phyloP scores from a whole-genome alignment of 2,113 vertebrate genomes.

The Scartelaos histophorus region DNA sequence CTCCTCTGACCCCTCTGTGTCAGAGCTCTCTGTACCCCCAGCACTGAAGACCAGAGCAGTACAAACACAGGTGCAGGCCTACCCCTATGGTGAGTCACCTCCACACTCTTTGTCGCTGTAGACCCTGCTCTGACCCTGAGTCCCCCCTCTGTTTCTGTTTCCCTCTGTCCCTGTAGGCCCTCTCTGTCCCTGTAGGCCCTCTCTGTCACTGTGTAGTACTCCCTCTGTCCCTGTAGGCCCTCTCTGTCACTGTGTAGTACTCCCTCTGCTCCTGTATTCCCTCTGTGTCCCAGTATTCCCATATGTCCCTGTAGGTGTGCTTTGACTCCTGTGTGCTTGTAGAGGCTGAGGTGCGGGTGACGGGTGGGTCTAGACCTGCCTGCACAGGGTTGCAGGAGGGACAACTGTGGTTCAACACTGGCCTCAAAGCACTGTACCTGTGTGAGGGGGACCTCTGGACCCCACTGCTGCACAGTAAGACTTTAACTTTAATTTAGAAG shows the following conservation, averaged over 20 bases:
- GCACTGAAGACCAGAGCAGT: constrained; percentile 70
- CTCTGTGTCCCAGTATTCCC: neutral
- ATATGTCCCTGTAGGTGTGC: neutral
- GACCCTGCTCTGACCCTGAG: no score
- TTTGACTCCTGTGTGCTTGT: neutral
- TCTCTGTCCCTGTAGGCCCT: neutral
- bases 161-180: no score
- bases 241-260: neutral
- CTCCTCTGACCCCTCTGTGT: constrained; percentile 69
- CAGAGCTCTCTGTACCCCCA: constrained; percentile 78
- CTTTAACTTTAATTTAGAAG: neutral
- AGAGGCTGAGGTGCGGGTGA: constrained; percentile 84
- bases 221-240: neutral
- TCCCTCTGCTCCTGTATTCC: no score
- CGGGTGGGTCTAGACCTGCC: constrained; percentile 73
- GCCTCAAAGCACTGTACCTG: constrained; percentile 77
- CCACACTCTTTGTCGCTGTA: neutral
- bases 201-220: no score
- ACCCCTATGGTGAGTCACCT: constrained; percentile 65
- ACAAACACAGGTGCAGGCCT: constrained; percentile 26
- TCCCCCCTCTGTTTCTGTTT: no score
- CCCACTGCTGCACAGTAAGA: constrained; percentile 83
- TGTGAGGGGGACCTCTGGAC: constrained; percentile 84
- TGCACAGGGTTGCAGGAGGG: constrained; percentile 77
- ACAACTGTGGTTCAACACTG: constrained; percentile 86